Evolutionary conservation across 2,888 invertebrate species (phyloP), one percentile per base, ranked within the genome.

Genomic region (Drosophila leonis): DNA sequence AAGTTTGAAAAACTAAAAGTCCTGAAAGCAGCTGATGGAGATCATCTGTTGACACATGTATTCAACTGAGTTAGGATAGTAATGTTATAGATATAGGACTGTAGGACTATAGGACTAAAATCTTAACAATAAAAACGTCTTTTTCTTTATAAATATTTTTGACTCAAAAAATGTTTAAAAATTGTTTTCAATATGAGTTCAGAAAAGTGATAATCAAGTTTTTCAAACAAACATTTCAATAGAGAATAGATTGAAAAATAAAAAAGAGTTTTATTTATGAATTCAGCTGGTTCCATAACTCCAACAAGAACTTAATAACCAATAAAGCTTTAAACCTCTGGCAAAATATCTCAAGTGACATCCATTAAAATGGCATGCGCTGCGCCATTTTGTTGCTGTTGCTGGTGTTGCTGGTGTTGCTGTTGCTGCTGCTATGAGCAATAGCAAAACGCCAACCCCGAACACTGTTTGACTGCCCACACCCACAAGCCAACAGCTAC

Each of bases 311-410:
- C 29, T 18, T 7, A 4, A 18, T 35, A 37, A 37, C 13, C 20
- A 64, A 46, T 39, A 37, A 65, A 20, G 54, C 49, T 68, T 55
- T n/a, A 64, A 71, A 27, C 44, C 35, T 39, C 10, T 42, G 12
- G 49, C 71, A 29, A 37, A 56, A 52, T 72, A 59, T 63, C 73
- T 82, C 69, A 73, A 84, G 84, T 78, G 79, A 65, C 71, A 60
- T 60, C 88, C 84, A 88, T 85, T 88, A 88, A 84, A 84, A 85
- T 68, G 64, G 67, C 64, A 79, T 75, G 79, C 72, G 59, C 54
- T 61, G 60, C 84, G 83, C 83, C 83, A 83, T 83, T 83, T 83
- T 84, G 78, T 72, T 78, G 70, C 10, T 55, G 72, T 82, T 80
- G 75, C 60, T 75, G 70, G 5, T 33, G 37, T 10, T 39, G 31